Evolutionary conservation across 2,888 invertebrate genomes (phyloP), one percentile per base, ranked within the genome.

Genomic region (Pseudeuparius sepicola): DNA sequence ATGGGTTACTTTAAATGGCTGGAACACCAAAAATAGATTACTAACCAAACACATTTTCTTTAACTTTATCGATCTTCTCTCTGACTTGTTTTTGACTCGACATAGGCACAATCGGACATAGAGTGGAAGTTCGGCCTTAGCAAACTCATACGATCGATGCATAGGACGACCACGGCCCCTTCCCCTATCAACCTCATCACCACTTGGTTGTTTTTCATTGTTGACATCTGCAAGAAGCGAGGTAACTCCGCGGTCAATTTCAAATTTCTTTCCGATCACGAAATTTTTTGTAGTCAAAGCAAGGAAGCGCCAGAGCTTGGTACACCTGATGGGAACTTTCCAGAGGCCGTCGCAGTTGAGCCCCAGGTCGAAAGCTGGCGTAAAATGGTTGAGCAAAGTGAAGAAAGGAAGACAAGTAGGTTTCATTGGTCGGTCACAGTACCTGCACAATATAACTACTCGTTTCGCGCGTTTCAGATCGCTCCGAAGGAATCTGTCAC

Each of bases 71-170:
- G n/a, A n/a, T n/a, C n/a, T n/a, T n/a, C n/a, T n/a, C n/a, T n/a
- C n/a, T n/a, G n/a, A n/a, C n/a, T 40, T 41, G 26, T 47, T 46
- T 26, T 20, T 20, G 20, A 7, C n/a, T 20, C 7, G n/a, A 20
- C 54, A 54, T 75, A 94, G 78, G 96, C 96, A 20, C 96, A 97
- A 77, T 97, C 97, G 27, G 98, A 98, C 66, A 96, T 93, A 53
- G 98, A 99, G 66, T 98, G 98, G 98, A 98, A 98, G 67, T 99
- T 94, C 61, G 97, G 98, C 15, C 66, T 98, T 55, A 97, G 97
- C 34, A 98, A 98, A 65, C 71, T 98, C 56, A 94, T 98, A 59
- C 73, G 97, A 47, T 94, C 94, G 59, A 98, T 98, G 96, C 97
- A 96, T 67, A 78, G 85, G 54, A 94, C 96, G 4, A 92, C 87